phyloP scores from a whole-genome alignment of 1,140 invertebrate genomes.

The Eurosta solidaginis region DNA sequence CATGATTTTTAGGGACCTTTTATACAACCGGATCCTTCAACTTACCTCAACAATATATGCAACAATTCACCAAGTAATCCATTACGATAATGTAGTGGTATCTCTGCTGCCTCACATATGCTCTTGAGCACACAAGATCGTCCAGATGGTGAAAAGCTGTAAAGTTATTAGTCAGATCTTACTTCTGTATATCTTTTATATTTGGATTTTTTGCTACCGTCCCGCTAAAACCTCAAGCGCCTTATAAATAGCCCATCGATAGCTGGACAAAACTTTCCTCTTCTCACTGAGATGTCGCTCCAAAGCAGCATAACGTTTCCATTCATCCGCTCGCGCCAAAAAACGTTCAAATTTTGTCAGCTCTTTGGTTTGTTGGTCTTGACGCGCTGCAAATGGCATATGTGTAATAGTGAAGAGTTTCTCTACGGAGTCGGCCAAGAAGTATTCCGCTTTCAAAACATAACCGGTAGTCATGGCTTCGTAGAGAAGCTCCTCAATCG shows the following conservation, averaged over 20 bases:
- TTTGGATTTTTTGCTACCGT: constrained; percentile 33
- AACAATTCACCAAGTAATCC: constrained; percentile 73
- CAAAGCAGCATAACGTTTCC: neutral
- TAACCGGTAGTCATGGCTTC: constrained; percentile 56
- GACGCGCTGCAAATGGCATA: neutral
- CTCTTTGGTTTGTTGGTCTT: neutral
- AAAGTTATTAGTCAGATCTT: constrained; percentile 36
- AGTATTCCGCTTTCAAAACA: constrained; percentile 57
- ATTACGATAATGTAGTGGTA: constrained; percentile 68
- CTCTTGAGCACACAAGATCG: constrained; percentile 72
- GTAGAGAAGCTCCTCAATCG: constrained; percentile 49
- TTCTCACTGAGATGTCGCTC: neutral
- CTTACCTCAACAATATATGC: constrained; percentile 73
- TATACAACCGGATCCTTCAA: neutral
- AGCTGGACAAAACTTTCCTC: constrained; percentile 43
- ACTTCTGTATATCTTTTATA: constrained; percentile 14
- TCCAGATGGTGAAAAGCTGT: constrained; percentile 67
- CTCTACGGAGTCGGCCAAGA: constrained; percentile 47
- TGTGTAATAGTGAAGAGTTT: constrained; percentile 32
- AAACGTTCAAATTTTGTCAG: constrained; percentile 29
- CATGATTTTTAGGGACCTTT: neutral
- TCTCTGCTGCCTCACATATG: constrained; percentile 74
- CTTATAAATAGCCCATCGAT: constrained; percentile 54
- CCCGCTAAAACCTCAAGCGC: constrained; percentile 49
- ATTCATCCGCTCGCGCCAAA: neutral